phyloP scores from a whole-genome alignment of 2,797 vertebrate species.

The Hippopotamyrus pictus region DNA sequence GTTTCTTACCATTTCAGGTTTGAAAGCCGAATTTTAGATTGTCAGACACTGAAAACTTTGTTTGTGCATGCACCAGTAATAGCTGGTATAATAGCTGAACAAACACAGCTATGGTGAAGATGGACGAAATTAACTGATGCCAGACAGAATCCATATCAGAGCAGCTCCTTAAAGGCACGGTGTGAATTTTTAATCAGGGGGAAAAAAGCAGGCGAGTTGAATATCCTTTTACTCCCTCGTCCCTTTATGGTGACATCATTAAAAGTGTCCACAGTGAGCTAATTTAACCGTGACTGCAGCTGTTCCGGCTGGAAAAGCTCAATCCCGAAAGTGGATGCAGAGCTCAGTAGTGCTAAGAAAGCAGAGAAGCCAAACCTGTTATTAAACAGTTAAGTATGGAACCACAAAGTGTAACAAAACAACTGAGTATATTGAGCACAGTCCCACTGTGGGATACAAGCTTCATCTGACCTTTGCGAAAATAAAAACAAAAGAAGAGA shows the following conservation, averaged over 20 bases:
- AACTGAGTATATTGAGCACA: background rate
- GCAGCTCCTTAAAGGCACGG: background rate
- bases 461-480: background rate
- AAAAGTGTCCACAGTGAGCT: background rate
- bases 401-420: background rate
- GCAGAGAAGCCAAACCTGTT: background rate
- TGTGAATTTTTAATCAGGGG: background rate
- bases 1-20: background rate
- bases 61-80: background rate
- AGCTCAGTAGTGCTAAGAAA: background rate
- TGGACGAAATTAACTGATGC: background rate
- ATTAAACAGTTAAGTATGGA: background rate
- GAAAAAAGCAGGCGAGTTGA: background rate
- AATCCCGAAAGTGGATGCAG: background rate
- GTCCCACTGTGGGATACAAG: background rate
- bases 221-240: background rate
- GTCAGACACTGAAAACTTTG: background rate
- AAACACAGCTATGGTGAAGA: background rate
- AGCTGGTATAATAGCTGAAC: background rate
- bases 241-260: background rate
- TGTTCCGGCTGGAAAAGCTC: background rate
- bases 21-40: background rate
- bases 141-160: background rate
- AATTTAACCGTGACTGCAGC: background rate
- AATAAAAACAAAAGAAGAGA: conserved; percentile 26